Percentiles rank a stretch among this genome's conserved stretches.
Evolutionary conservation across 1,140 invertebrate genomes (phyloP).

Genomic region (Melitaea cinxia): DNA sequence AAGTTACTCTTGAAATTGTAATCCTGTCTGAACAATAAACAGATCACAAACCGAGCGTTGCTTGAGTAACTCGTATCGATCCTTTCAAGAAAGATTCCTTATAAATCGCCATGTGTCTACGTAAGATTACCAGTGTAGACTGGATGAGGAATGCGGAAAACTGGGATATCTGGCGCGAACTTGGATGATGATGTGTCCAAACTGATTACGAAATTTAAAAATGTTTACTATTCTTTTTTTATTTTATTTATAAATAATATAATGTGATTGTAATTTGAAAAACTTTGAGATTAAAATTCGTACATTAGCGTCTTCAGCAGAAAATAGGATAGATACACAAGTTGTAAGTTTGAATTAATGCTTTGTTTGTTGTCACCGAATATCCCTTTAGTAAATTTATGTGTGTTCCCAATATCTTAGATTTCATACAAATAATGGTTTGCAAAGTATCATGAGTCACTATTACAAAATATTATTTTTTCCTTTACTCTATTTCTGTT

Average conservation of each 20-base stretch:
- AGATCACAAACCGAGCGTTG: slow-evolving; percentile 38
- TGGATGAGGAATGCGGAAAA: too few species aligned
- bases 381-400: not conserved
- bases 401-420: not conserved
- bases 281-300: too few species aligned
- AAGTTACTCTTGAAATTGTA: slow-evolving; percentile 4
- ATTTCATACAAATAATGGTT: not conserved
- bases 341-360: not conserved
- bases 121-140: not conserved
- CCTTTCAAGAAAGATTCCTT: slow-evolving; percentile 7
- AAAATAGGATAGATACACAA: not conserved
- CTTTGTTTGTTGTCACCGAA: slow-evolving; percentile 2
- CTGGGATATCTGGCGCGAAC: too few species aligned
- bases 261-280: too few species aligned
- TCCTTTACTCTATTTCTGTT: too few species aligned
- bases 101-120: slow-evolving; percentile 2
- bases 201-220: too few species aligned
- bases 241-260: too few species aligned
- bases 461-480: too few species aligned
- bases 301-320: too few species aligned
- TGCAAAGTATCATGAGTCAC: not conserved
- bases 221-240: too few species aligned
- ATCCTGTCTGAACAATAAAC: slow-evolving; percentile 35
- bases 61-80: slow-evolving; percentile 36
- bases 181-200: too few species aligned